Evolutionary conservation across 2,113 vertebrate species (phyloP), one percentile per base, ranked within the genome.

Genomic region (Proterorhinus semilunaris): DNA sequence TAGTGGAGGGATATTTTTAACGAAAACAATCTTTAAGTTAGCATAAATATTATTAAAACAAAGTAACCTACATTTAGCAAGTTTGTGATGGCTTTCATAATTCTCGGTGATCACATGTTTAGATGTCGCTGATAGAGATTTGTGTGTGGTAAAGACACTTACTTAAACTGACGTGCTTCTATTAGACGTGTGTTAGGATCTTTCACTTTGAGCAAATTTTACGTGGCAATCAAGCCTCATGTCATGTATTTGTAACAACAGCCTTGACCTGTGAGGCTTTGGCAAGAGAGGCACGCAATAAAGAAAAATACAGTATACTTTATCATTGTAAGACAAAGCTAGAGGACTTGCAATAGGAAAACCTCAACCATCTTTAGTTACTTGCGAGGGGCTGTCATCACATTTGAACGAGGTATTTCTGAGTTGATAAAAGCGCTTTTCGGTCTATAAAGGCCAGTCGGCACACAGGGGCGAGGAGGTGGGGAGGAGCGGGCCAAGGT

Each of bases 51-150:
- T 3, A 6, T 13, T 57, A 42, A 57, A 27, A 17, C 36, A 57
- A 57, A 42, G 42, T 9, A 6, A 21, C 8, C 16, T 21, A 21
- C 53, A 36, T 36, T 57, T 57, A 21, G 54, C 54, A 36, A 17
- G 10, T 12, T 10, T 13, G 10, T 27, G 42, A 12, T 4, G 3
- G 55, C 62, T 81, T 84, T 84, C 72, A 78, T 83, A 79, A 83
- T 76, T 86, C 84, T 82, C 79, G 74, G 67, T 63, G 76, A 76
- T 78, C 69, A 76, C 83, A 70, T 85, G 77, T 87, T 80, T 84
- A 68, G 84, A 87, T 62, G 42, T 62, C 71, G 57, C 68, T 42
- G 66, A 21, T 62, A 58, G 42, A 43, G 53, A 62, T 61, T 64
- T 45, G 55, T 68, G 51, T 43, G 27, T 36, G 44, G n/a, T 42